Evolutionary conservation across 2,797 vertebrate genomes (phyloP).

Genomic region (Myotis pilosus): DNA sequence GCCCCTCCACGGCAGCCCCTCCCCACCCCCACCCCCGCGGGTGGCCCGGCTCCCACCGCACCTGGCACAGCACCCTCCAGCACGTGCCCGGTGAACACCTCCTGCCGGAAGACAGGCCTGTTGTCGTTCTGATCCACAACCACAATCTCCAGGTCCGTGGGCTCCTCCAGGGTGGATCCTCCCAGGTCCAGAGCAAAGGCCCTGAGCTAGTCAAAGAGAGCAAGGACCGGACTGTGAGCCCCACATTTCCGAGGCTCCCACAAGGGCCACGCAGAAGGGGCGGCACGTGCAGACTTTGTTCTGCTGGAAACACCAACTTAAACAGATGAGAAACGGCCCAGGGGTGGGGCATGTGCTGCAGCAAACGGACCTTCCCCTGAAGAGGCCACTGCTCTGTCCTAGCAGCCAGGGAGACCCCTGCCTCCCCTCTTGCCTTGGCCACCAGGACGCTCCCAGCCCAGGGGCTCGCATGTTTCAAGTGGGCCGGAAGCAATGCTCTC

Average conservation of each 20-base stretch:
- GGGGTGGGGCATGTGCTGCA: accelerated
- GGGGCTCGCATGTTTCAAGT: accelerated
- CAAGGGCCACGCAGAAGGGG: not conserved
- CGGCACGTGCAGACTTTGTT: too few species aligned
- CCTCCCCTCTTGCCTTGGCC: not conserved
- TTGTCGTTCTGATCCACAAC: slow-evolving; percentile 99
- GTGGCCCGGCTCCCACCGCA: slow-evolving; percentile 64
- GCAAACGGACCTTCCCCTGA: accelerated
- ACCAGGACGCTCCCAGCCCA: not conserved
- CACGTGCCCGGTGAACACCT: slow-evolving; percentile 86
- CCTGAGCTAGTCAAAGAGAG: slow-evolving; percentile 86
- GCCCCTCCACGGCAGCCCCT: accelerated
- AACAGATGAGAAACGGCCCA: too few species aligned
- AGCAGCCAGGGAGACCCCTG: too few species aligned
- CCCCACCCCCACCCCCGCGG: accelerated
- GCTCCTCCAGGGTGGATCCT: slow-evolving; percentile 93
- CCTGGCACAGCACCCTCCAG: slow-evolving; percentile 93
- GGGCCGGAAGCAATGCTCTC: accelerated
- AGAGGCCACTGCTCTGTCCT: too few species aligned
- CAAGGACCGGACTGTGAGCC: not conserved
- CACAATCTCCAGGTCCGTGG: slow-evolving; percentile 95
- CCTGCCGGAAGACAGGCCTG: slow-evolving; percentile 89
- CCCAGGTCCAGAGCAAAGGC: slow-evolving; percentile 95
- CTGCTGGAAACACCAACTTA: not conserved
- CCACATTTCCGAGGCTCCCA: not conserved